Percentiles rank a stretch among this genome's conserved stretches.
These are phyloP conservation scores for Tortricodes alternella DNA, from an alignment of 2,888 invertebrate genomes.

Conservation along the genomic window DNA sequence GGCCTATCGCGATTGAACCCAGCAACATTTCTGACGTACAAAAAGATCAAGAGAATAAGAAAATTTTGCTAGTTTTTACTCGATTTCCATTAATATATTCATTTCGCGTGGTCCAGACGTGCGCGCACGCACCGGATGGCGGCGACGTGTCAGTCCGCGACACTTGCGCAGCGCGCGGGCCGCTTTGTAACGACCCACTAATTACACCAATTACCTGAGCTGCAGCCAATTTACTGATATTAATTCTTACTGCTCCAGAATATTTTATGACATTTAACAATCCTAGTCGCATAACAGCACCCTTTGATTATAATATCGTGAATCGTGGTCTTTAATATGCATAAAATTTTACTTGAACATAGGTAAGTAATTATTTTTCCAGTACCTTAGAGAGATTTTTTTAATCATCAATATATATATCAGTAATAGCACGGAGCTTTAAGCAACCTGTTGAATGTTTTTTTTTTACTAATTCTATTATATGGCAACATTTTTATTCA, in stretches of 20 bases:
- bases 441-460: too few relatives aligned
- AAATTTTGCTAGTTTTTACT: constrained; percentile 44
- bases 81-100: constrained; percentile 57
- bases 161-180: constrained; percentile 39
- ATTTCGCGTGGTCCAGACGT: constrained; percentile 48
- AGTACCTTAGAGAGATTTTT: too few relatives aligned
- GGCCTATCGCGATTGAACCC: constrained; percentile 22
- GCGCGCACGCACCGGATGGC: constrained; percentile 47
- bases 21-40: constrained; percentile 7
- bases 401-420: too few relatives aligned
- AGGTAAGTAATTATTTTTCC: too few relatives aligned
- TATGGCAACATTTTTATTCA: too few relatives aligned
- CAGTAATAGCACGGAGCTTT: too few relatives aligned
- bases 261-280: constrained; percentile 47
- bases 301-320: not conserved
- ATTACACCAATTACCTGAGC: constrained; percentile 61
- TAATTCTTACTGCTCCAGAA: constrained; percentile 57
- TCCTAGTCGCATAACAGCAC: constrained; percentile 36
- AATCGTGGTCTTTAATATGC: not conserved
- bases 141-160: constrained; percentile 51
- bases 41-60: constrained; percentile 27
- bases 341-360: not conserved
- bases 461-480: too few relatives aligned
- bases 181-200: constrained; percentile 53
- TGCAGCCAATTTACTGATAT: constrained; percentile 50